These are phyloP conservation scores for Silvanus unidentatus DNA, from an alignment of 2,888 invertebrate genomes.

Conservation along the genomic window DNA sequence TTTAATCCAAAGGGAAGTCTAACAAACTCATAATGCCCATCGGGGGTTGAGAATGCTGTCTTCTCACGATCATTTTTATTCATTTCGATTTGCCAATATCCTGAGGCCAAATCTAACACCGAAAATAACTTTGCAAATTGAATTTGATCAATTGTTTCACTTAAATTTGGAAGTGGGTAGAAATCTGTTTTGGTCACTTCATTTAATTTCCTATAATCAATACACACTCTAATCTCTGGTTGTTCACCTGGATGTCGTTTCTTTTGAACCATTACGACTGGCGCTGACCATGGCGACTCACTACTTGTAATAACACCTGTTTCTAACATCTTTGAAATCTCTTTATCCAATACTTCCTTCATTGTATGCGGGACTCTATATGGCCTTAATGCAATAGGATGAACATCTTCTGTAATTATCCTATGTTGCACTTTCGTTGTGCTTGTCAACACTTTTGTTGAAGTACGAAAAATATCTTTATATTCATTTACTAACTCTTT, in stretches of 20 bases:
- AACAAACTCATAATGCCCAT: conserved; percentile 7
- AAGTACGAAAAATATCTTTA: conserved; percentile 3
- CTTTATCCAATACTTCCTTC: conserved; percentile 6
- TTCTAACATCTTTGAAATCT: conserved; percentile 20
- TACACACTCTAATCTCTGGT: conserved; percentile 9
- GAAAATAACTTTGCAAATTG: conserved; percentile 16
- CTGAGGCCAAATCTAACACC: conserved; percentile 26
- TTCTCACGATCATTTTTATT: conserved; percentile 16
- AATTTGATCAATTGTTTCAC: conserved; percentile 25
- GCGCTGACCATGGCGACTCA: conserved; percentile 31
- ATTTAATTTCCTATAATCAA: conserved; percentile 19
- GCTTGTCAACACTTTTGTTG: conserved; percentile 6
- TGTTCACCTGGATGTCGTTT: conserved; percentile 20
- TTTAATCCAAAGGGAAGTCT: conserved; percentile 5
- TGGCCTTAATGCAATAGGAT: conserved; percentile 4
- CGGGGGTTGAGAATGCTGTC: conserved; percentile 14
- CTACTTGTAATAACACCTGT: conserved; percentile 21
- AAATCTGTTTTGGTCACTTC: conserved; percentile 16
- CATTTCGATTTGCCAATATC: conserved; percentile 28
- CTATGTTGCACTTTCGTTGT: conserved; percentile 6
- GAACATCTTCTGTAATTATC: conserved; percentile 7
- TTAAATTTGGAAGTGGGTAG: conserved; percentile 22
- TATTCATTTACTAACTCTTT: conserved; percentile 2
- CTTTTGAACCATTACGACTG: conserved; percentile 34
- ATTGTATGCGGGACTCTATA: conserved; percentile 7